Evolutionary conservation across 2,888 invertebrate species (phyloP), one percentile per base, ranked within the genome.

Genomic region (Vanessa cardui): DNA sequence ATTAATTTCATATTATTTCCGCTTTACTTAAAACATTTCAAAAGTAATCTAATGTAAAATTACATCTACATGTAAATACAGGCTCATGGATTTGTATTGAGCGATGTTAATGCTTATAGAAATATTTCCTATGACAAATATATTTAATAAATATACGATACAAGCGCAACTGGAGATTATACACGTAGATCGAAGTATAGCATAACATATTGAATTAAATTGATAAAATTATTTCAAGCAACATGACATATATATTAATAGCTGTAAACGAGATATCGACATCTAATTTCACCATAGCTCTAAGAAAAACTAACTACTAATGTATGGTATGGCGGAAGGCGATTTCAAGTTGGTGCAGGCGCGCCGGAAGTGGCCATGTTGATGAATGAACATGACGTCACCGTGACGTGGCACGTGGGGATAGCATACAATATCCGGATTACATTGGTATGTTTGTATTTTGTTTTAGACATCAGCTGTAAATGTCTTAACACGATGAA

Each of bases 301-400:
- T 60, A 62, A 62, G 66, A 58, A 58, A 62, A 50, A 62, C 49
- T 50, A 18, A 64, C 64, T 68, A 72, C 67, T 71, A 70, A 63
- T 58, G 63, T 47, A 52, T 58, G 65, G 44, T 49, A 58, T 66
- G 54, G 70, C 77, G 77, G 78, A 77, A 76, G 76, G 78, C 76
- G 76, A 76, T 75, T 73, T 70, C 72, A 74, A 76, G 75, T 73
- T 72, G 72, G 73, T 74, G 73, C 72, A 67, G 80, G 76, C 78
- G 81, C 74, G 74, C 73, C 76, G 91, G 92, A 91, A 89, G 88
- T 84, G 76, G 80, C 84, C 84, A 85, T 85, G 84, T 75, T 79
- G 80, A 78, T 80, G 74, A 74, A 75, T 74, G 77, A 75, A 73
- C 71, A 77, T 87, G 86, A 88, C 87, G 87, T 87, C 83, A 86